A percentile compares a stretch with the other conserved stretches of the same genome.
phyloP scores from a whole-genome alignment of 92 coral and sea anemone species.

The Epizoanthus scotinus region DNA sequence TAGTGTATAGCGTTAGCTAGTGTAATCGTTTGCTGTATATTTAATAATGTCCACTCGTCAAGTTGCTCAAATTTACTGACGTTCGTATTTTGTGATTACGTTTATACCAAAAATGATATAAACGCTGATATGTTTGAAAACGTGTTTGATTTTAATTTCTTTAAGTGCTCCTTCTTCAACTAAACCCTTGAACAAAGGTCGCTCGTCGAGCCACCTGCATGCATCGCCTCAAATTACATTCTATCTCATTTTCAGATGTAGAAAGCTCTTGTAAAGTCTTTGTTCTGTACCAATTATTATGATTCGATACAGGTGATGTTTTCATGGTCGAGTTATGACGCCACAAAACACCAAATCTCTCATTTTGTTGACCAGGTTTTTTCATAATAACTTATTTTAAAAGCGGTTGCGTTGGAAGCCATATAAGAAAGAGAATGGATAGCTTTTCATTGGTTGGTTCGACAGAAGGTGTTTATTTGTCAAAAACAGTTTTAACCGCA shows the following conservation, averaged over 20 bases:
- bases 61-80: too few species aligned
- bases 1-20: too few species aligned
- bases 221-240: background rate
- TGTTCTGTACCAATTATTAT: background rate
- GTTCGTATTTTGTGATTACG: too few species aligned
- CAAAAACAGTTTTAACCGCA: background rate
- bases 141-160: slow-evolving; percentile 5
- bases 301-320: slow-evolving; percentile 3
- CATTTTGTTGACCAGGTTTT: background rate
- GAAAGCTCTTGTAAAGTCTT: background rate
- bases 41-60: too few species aligned
- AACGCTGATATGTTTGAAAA: background rate
- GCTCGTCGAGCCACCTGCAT: background rate
- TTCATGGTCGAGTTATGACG: background rate
- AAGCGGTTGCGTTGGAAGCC: background rate
- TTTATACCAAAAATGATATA: too few species aligned
- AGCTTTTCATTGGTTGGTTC: background rate
- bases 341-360: background rate
- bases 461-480: slow-evolving; percentile 2
- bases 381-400: background rate
- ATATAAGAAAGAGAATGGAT: background rate
- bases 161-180: background rate
- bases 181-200: background rate
- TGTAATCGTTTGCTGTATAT: too few species aligned
- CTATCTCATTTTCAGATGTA: background rate